These are phyloP conservation scores for Amphimedon queenslandica DNA, from an alignment of 37 sponge, comb jelly and placozoan species.

Conservation along the genomic window DNA sequence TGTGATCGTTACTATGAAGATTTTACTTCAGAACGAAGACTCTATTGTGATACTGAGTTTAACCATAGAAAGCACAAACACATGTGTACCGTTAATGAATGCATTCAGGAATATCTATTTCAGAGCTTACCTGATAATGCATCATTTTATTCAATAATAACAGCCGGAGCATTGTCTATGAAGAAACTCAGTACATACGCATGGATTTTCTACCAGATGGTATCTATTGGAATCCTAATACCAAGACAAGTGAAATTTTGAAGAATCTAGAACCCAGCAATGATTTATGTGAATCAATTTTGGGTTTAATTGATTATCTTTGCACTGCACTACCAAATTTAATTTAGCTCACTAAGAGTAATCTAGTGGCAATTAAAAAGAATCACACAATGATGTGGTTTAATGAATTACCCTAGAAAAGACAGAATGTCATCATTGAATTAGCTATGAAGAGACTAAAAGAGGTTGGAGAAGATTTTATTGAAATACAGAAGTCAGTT, in stretches of 20 bases:
- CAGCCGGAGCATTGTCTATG: conserved; percentile 26
- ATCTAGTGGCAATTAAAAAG: conserved; percentile 33
- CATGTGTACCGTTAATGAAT: neutral
- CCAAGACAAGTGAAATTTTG: neutral
- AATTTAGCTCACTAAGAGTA: conserved; percentile 18
- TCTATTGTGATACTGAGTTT: conserved; percentile 14
- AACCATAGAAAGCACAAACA: conserved; percentile 26
- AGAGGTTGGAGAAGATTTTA: conserved; percentile 20
- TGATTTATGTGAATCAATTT: conserved; percentile 49
- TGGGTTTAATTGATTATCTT: conserved; percentile 48
- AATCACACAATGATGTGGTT: conserved; percentile 49
- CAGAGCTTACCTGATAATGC: neutral
- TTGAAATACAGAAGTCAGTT: neutral
- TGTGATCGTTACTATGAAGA: neutral
- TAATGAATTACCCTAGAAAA: conserved; percentile 7
- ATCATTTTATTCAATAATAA: neutral
- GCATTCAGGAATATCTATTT: neutral
- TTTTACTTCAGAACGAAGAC: conserved; percentile 28
- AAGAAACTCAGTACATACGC: conserved; percentile 34
- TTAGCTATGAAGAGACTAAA: conserved; percentile 19
- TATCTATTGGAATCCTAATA: conserved; percentile 40
- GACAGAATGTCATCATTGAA: conserved; percentile 22
- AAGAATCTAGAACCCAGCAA: conserved; percentile 29
- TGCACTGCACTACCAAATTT: conserved; percentile 28
- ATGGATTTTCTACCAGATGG: conserved; percentile 33